These are phyloP conservation scores for Tenualosa thibaudeaui DNA, from an alignment of 2,797 vertebrate species.

Conservation along the genomic window DNA sequence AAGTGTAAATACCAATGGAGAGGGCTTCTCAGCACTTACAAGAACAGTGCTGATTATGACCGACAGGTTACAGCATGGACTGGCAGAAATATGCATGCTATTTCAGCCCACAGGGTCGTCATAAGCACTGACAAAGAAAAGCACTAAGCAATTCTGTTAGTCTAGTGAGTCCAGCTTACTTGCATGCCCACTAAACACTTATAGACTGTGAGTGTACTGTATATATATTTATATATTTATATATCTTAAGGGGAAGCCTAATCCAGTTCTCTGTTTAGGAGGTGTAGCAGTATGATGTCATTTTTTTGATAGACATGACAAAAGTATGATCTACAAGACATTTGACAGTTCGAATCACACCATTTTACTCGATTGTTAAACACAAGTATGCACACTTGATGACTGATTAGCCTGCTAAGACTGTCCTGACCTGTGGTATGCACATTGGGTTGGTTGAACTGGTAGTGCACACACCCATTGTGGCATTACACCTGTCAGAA, in stretches of 20 bases:
- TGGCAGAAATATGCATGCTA: slow-evolving; percentile 20
- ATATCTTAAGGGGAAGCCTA: not conserved
- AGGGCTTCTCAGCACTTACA: not conserved
- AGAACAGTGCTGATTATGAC: slow-evolving; percentile 10
- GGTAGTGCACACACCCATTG: not conserved
- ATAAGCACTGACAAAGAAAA: slow-evolving; percentile 7
- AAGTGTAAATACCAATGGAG: not conserved
- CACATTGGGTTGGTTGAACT: not conserved
- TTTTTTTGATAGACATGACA: not conserved
- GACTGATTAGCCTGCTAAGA: not conserved
- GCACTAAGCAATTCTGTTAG: slow-evolving; percentile 1
- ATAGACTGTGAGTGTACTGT: not conserved
- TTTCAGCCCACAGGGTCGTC: slow-evolving; percentile 22
- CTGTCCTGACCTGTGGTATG: not conserved
- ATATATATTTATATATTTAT: not conserved
- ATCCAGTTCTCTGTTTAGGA: not conserved
- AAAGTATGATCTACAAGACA: not conserved
- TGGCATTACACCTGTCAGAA: slow-evolving; percentile 4
- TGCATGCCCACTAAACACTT: not conserved
- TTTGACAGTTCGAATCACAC: not conserved
- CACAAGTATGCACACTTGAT: not conserved
- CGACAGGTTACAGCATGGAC: slow-evolving; percentile 6
- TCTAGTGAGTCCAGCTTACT: not conserved
- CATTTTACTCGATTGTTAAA: not conserved
- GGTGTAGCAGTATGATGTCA: not conserved